Percentiles rank a stretch among this genome's conserved stretches.
Evolutionary conservation across 2,888 invertebrate genomes (phyloP).

Genomic region (Lutraria lutraria): DNA sequence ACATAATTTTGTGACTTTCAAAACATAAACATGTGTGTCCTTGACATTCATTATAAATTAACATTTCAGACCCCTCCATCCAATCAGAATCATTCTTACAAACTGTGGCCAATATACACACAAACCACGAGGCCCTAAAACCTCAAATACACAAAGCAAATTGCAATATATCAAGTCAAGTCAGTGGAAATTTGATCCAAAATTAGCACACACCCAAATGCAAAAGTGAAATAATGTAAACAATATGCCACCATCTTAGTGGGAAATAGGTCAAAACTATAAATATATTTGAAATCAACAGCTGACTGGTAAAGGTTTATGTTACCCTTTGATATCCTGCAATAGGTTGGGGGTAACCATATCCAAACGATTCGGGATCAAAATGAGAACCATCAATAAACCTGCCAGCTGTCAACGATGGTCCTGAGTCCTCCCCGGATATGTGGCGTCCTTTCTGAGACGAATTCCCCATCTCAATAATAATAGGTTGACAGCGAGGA

Average conservation of each 20-base stretch:
- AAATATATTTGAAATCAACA: conserved; percentile 17
- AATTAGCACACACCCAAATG: not conserved
- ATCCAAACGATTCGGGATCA: conserved; percentile 38
- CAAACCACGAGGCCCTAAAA: conserved; percentile 25
- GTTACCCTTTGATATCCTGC: conserved; percentile 55
- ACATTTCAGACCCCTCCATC: conserved; percentile 62
- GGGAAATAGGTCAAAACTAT: conserved; percentile 35
- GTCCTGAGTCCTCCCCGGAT: conserved; percentile 81
- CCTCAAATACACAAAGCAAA: not conserved
- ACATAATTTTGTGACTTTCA: conserved; percentile 65
- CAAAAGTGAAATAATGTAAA: not conserved
- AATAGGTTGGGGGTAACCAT: not conserved
- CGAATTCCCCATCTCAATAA: conserved; percentile 75
- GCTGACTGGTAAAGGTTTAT: conserved; percentile 16
- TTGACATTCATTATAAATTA: conserved; percentile 65
- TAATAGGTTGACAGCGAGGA: conserved; percentile 66
- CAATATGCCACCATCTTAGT: conserved; percentile 6
- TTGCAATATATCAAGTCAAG: not conserved
- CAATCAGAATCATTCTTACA: conserved; percentile 32
- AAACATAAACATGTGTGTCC: conserved; percentile 64
- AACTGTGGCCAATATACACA: conserved; percentile 17
- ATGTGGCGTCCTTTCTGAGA: conserved; percentile 76
- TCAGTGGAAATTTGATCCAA: not conserved
- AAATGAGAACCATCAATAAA: conserved; percentile 50
- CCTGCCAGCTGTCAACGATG: conserved; percentile 77